Conservation (phyloP, 2,113 vertebrate species). For the Turnix velox region DNA sequence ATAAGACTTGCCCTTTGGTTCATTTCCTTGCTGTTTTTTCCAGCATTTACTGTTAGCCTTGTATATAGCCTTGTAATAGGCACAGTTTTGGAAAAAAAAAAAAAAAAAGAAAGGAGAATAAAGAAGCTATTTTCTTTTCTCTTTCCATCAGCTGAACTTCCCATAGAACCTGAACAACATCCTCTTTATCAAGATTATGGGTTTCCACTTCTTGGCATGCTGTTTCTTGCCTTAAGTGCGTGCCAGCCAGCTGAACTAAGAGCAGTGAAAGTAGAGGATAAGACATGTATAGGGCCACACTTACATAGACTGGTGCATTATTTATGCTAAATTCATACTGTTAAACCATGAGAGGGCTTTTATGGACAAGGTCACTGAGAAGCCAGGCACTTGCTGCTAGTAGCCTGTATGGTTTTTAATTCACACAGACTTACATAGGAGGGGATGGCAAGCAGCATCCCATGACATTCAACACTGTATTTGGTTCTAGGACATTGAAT, state of each 20-base stretch:
- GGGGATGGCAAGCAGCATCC: background rate
- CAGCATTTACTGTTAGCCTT: background rate
- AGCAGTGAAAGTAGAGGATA: background rate
- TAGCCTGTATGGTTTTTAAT: background rate
- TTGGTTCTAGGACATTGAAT: background rate
- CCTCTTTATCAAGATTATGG: slow-evolving; percentile 29
- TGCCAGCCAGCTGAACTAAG: slow-evolving; percentile 12
- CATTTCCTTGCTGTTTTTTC: background rate
- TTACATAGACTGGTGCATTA: background rate
- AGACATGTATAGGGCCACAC: background rate
- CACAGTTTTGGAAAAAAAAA: background rate
- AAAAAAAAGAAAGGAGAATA: background rate
- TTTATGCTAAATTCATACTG: background rate
- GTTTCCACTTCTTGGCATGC: slow-evolving; percentile 23
- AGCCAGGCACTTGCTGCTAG: background rate
- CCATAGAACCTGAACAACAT: slow-evolving; percentile 29
- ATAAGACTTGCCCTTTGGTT: background rate
- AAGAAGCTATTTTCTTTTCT: slow-evolving; percentile 13
- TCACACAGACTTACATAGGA: background rate
- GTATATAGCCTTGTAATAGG: background rate
- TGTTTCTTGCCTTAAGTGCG: slow-evolving; percentile 28
- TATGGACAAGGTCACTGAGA: background rate
- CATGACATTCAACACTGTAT: fast-evolving
- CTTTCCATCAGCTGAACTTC: slow-evolving; percentile 25
- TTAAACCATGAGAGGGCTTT: background rate